These are phyloP conservation scores for Meloidogyne floridensis DNA, from an alignment of 1,140 invertebrate species.

Conservation along the genomic window DNA sequence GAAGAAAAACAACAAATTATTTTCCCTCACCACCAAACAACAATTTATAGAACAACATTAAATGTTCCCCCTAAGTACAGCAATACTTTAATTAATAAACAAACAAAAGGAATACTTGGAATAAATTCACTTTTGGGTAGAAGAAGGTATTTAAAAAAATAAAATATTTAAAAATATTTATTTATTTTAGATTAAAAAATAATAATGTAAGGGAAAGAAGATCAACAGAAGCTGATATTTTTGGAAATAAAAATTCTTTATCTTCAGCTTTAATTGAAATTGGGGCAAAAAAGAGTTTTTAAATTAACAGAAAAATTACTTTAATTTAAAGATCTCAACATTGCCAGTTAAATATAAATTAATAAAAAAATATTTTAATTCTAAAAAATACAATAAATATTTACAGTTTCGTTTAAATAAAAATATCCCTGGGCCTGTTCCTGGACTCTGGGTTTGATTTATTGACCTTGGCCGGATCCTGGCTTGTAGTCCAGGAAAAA, in stretches of 20 bases:
- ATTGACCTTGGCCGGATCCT: too few species aligned
- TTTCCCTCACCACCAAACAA: not conserved
- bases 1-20: not conserved
- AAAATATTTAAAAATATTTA: not conserved
- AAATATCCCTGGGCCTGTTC: too few species aligned
- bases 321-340: too few species aligned
- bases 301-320: not conserved
- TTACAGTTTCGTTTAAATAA: too few species aligned
- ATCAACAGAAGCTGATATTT: conserved; percentile 7
- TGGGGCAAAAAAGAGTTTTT: not conserved
- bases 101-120: not conserved
- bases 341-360: too few species aligned
- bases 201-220: not conserved
- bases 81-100: not conserved
- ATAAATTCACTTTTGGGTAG: not conserved
- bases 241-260: not conserved
- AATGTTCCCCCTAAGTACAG: not conserved
- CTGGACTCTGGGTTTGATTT: too few species aligned
- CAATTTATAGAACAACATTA: too few species aligned
- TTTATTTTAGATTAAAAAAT: conserved; percentile 2
- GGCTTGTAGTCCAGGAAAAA: too few species aligned
- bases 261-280: conserved; percentile 1
- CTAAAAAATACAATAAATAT: too few species aligned
- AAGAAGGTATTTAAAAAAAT: not conserved
- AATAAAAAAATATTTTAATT: too few species aligned